A percentile compares a stretch with the other conserved stretches of the same genome.
phyloP scores from a whole-genome alignment of 1,140 invertebrate species.

The Eumeta japonica region DNA sequence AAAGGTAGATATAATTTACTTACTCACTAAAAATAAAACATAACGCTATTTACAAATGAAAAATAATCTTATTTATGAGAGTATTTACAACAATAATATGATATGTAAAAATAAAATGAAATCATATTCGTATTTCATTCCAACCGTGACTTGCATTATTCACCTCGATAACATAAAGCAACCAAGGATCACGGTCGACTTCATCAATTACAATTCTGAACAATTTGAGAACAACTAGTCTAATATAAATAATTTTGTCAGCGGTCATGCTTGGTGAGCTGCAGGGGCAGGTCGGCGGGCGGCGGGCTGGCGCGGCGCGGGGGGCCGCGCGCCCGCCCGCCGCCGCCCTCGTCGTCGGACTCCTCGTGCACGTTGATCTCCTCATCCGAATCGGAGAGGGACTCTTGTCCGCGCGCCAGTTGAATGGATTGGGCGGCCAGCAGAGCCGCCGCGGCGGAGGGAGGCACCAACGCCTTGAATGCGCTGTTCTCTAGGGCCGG shows the following conservation, averaged over 20 bases:
- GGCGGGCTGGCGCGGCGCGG: conserved; percentile 39
- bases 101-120: no score
- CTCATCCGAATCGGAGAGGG: conserved; percentile 65
- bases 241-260: conserved; percentile 21
- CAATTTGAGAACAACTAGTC: neutral
- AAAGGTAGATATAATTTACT: no score
- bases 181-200: no score
- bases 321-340: conserved; percentile 22
- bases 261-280: conserved; percentile 55
- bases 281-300: conserved; percentile 44
- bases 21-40: no score
- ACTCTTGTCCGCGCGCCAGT: conserved; percentile 48
- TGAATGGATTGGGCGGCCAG: conserved; percentile 49
- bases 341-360: conserved; percentile 44
- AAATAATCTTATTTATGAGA: no score
- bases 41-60: no score
- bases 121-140: no score
- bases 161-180: no score
- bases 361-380: conserved; percentile 73
- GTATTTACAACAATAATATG: no score
- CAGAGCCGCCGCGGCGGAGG: conserved; percentile 38
- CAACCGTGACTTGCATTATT: no score
- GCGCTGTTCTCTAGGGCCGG: conserved; percentile 84
- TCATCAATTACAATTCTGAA: no score
- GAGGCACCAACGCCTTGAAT: conserved; percentile 61